Conservation (phyloP, 1,140 invertebrate genomes). For the Sitophilus oryzae region DNA sequence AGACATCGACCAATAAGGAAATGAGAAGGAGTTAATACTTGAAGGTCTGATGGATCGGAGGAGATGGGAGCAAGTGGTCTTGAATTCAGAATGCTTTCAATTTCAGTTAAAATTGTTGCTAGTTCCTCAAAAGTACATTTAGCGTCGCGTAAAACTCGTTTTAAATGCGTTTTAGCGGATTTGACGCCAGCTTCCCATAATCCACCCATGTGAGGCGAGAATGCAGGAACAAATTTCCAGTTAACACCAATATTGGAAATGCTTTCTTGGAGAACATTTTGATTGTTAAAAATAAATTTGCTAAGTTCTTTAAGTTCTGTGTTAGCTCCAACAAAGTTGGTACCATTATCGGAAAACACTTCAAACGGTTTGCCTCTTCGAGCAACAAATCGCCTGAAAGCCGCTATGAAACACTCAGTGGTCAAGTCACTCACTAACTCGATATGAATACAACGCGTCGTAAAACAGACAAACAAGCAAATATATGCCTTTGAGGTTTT, state of each 20-base stretch:
- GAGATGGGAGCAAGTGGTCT: no score
- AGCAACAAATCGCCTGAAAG: conserved; percentile 37
- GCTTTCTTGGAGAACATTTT: conserved; percentile 17
- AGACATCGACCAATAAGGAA: no score
- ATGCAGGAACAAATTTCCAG: conserved; percentile 36
- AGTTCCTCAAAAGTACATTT: no score
- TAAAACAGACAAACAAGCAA: conserved; percentile 40
- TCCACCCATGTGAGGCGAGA: conserved; percentile 37
- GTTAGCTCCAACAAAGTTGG: conserved; percentile 26
- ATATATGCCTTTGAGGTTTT: conserved; percentile 37
- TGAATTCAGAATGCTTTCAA: no score
- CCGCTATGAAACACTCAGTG: conserved; percentile 30
- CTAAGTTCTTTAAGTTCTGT: conserved; percentile 13
- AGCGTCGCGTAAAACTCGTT: no score
- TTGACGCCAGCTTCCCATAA: conserved; percentile 38
- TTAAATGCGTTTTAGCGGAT: conserved; percentile 32
- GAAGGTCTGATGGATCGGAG: no score
- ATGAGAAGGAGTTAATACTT: no score
- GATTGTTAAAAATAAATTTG: neutral
- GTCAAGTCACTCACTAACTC: conserved; percentile 39
- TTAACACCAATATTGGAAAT: conserved; percentile 11
- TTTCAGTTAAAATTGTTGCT: no score
- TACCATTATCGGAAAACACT: conserved; percentile 30
- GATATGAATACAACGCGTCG: conserved; percentile 39
- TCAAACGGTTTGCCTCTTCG: conserved; percentile 30